Percentiles rank a stretch among this genome's conserved stretches.
Evolutionary conservation across 30 jellyfish, hydroid and myxozoan genomes (phyloP).

Genomic region (Aurelia aurita): DNA sequence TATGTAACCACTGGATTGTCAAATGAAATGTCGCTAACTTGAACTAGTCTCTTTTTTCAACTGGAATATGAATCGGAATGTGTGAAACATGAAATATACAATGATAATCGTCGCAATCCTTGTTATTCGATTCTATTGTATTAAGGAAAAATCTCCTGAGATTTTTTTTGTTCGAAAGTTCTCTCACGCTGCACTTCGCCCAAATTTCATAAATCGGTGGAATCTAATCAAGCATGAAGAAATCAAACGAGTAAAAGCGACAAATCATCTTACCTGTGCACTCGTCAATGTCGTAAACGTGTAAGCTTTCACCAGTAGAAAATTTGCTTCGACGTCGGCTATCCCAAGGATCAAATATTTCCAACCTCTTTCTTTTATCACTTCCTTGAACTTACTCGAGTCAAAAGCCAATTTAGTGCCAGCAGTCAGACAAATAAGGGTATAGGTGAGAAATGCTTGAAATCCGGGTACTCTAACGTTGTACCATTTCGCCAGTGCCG

Average conservation of each 20-base stretch:
- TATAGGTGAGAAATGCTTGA: constrained; percentile 82
- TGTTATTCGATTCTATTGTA: no score
- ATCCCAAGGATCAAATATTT: constrained; percentile 78
- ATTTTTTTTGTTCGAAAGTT: no score
- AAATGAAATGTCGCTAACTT: no score
- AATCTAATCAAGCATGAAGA: no score
- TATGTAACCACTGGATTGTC: no score
- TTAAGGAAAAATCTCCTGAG: no score
- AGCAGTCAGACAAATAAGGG: constrained; percentile 74
- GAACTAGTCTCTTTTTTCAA: no score
- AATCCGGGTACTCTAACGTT: constrained; percentile 85
- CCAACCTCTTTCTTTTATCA: constrained; percentile 82
- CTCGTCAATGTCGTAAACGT: constrained; percentile 94
- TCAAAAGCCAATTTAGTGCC: constrained; percentile 75
- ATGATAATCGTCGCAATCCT: no score
- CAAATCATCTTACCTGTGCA: constrained; percentile 82
- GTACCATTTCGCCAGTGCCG: constrained; percentile 86
- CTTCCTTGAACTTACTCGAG: constrained; percentile 34
- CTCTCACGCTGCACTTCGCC: no score
- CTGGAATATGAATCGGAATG: no score
- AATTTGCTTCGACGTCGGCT: constrained; percentile 94
- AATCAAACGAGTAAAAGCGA: not conserved
- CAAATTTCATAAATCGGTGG: no score
- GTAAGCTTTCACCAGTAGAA: constrained; percentile 90
- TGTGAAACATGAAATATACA: no score